Evolutionary conservation across 2,888 invertebrate species (phyloP), one percentile per base, ranked within the genome.

Genomic region (Cosmia trapezina): DNA sequence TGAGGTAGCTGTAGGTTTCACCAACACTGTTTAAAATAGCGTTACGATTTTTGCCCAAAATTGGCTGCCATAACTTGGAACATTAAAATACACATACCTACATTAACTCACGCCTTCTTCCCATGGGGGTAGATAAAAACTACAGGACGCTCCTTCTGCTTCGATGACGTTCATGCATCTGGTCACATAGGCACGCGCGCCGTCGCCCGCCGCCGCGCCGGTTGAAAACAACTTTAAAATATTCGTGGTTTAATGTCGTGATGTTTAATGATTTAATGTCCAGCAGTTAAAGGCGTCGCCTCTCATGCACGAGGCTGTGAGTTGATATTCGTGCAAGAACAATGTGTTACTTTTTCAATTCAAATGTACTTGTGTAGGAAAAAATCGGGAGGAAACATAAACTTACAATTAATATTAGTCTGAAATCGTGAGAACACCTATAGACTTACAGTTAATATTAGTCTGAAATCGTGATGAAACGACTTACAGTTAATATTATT

Each of bases 11-110:
- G n/a, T n/a, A n/a, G n/a, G n/a, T n/a, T n/a, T n/a, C 71, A 63
- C 43, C 17, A 61, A 43, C n/a, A 43, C n/a, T 19, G 47, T 76
- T 76, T 53, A 37, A 59, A 74, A 76, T 59, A 12, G 51, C 12
- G 66, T 59, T 66, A 53, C 28, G 37, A n/a, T 37, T 0, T 37
- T 51, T 17, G 28, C n/a, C 37, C 22, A 37, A 37, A 51, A 19
- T 22, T 22, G 7, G 2, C 69, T 61, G 7, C 28, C 12, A 12
- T 45, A 45, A 45, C 33, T 22, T 19, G 19, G 4, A 37, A n/a
- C 17, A 14, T 37, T 22, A 19, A 41, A 22, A 28, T 28, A 1
- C 28, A 28, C 28, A 28, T 28, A n/a, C n/a, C n/a, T n/a, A 28
- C 28, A 28, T 28, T 28, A 28, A 28, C 3, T 28, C 28, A 3